phyloP scores from a whole-genome alignment of 2,797 vertebrate species.

The Percopsis omiscomaycus region DNA sequence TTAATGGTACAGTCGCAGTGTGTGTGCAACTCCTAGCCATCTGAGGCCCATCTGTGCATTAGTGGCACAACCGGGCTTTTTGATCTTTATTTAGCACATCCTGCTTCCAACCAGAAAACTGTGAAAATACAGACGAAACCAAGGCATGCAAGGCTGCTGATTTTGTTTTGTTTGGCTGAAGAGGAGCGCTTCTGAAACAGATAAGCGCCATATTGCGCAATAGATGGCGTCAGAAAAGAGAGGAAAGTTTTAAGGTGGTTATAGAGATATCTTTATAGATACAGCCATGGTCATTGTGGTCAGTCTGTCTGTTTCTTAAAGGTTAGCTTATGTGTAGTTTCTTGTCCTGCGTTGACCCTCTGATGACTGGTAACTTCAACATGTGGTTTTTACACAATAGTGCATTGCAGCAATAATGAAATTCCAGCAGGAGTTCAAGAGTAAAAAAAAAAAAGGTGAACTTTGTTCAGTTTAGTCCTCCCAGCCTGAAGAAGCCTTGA shows the following conservation, averaged over 20 bases:
- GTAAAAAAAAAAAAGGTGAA: slow-evolving; percentile 1
- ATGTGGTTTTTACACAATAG: slow-evolving; percentile 19
- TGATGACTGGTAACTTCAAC: slow-evolving; percentile 24
- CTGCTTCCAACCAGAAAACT: slow-evolving; percentile 28
- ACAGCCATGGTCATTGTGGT: slow-evolving; percentile 23
- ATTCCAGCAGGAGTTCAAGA: slow-evolving; percentile 22
- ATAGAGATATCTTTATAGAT: slow-evolving; percentile 26
- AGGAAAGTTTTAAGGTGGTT: slow-evolving; percentile 20
- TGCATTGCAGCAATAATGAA: slow-evolving; percentile 21
- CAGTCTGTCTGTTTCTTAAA: slow-evolving; percentile 14
- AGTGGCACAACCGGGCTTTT: slow-evolving; percentile 35
- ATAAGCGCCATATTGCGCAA: slow-evolving; percentile 33
- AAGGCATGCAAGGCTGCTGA: slow-evolving; percentile 31
- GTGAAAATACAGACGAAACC: slow-evolving; percentile 48
- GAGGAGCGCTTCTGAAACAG: slow-evolving; percentile 36
- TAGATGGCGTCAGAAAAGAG: neutral
- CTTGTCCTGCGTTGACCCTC: slow-evolving; percentile 8
- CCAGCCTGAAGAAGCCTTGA: slow-evolving; percentile 2
- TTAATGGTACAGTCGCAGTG: slow-evolving; percentile 16
- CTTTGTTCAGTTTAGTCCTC: neutral
- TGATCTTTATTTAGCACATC: slow-evolving; percentile 65
- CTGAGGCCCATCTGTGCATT: slow-evolving; percentile 48
- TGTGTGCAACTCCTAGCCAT: slow-evolving; percentile 29
- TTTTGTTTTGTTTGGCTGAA: slow-evolving; percentile 33
- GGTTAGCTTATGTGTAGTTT: neutral